Evolutionary conservation across 2,888 invertebrate genomes (phyloP), one percentile per base, ranked within the genome.

Genomic region (Strigamia maritima): DNA sequence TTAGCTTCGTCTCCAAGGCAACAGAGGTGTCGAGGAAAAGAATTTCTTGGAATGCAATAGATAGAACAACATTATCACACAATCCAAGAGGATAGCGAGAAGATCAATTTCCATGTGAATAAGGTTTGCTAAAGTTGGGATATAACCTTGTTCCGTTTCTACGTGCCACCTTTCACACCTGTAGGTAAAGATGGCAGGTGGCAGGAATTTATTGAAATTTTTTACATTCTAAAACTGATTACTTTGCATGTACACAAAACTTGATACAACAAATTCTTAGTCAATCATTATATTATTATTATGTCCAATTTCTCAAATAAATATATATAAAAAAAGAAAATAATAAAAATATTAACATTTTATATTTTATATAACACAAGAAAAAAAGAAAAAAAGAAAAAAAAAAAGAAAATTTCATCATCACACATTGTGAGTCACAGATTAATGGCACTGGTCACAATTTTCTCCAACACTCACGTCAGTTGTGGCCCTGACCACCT

Each of bases 391-490:
- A 19, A 1, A 54, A n/a, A 54, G 0, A 54, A 19, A 1, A 54
- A 19, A 54, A 54, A 19, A 54, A 19, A 54, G 19, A 19, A 54
- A n/a, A 54, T 19, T 19, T 54, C 6, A n/a, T n/a, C n/a, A n/a
- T n/a, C 22, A 19, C 49, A 26, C 74, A 7, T 35, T 35, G 74
- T 74, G 74, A 28, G 74, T 74, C 74, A 74, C 74, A 74, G 35
- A 35, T 35, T 74, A 74, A 74, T 74, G 74, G 28, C 26, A 35
- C 26, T 74, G 74, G 74, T 74, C 74, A 74, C 74, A 74, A 74
- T 74, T 74, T 74, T 35, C 74, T 31, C 74, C 16, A 74, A 74
- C 31, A 74, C 54, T n/a, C n/a, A 54, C 54, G 54, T 54, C 54
- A 54, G 54, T 54, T 22, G 54, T 54, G 28, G 74, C 31, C 74